Base-by-base conservation (phyloP, 2,797 vertebrate species). In the Clarias laeviceps region DNA sequence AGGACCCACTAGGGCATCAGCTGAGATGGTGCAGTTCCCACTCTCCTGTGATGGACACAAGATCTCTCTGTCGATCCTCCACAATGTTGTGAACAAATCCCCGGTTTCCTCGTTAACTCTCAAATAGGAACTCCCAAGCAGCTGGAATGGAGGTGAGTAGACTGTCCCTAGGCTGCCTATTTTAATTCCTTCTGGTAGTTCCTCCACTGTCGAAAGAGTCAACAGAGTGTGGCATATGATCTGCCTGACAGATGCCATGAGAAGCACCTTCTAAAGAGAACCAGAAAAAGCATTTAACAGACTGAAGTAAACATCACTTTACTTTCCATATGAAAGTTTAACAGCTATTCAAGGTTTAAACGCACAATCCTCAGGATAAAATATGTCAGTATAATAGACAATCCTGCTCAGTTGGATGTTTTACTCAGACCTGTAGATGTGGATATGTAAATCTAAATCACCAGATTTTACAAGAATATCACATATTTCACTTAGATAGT, bases 61-160 rank as follows among this genome's bases (percentile, higher is more conserved):
- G 0, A 56, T 88, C 89, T 96, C 95, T 4, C 94, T 91, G 88
- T 96, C 95, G 80, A 96, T 89, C 85, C 82, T 93, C 64, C 87
- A 90, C 84, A 91, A 91, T 34, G 92, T 94, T 37, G 94, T 95
- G 87, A 93, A 96, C 76, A 96, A 73, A 89, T 94, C 89, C 54
- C 95, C 95, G 0, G 91, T 94, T 81, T 56, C 82, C 9, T 79
- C 78, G 61, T 95, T 91, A 89, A 95, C 88, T 88, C 90, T 86
- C 72, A 96, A 86, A 89, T 94, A 94, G 3, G 89, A 88, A 45
- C 90, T 86, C 20, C 84, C 91, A 83, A 95, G 92, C 78, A 96
- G 91, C 83, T 89, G 91, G 90, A 94, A 96, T 0, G 94, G 94
- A 83, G 94, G 89, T 7, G 88, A 85, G 82, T 92, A 95, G 84